Evolutionary conservation across 1,140 invertebrate species (phyloP).

Genomic region (Drosophila mayri): DNA sequence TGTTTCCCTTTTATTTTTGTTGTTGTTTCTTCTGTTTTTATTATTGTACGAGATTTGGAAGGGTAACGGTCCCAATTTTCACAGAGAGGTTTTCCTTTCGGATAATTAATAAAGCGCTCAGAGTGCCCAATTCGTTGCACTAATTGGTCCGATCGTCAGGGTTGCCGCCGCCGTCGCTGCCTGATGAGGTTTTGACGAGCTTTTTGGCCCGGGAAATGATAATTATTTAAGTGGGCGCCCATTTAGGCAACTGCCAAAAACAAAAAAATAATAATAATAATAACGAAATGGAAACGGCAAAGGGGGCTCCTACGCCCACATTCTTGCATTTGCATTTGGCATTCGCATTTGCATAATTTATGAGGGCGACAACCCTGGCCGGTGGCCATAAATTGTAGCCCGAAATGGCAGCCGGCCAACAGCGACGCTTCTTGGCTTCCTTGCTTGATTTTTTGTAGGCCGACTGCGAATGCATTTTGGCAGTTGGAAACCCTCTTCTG

Average conservation of each 20-base stretch:
- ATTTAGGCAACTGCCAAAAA: slow-evolving; percentile 65
- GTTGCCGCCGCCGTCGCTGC: slow-evolving; percentile 17
- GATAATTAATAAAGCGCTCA: slow-evolving; percentile 75
- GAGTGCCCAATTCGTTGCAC: slow-evolving; percentile 61
- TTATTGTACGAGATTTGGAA: slow-evolving; percentile 3
- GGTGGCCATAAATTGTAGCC: slow-evolving; percentile 59
- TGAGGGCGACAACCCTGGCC: slow-evolving; percentile 73
- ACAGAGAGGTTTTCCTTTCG: slow-evolving; percentile 60
- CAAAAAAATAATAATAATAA: no score
- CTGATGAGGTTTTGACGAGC: slow-evolving; percentile 79
- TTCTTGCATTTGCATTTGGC: slow-evolving; percentile 64
- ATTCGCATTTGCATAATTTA: slow-evolving; percentile 81
- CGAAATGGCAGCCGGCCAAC: slow-evolving; percentile 39
- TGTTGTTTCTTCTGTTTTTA: not conserved
- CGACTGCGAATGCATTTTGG: slow-evolving; percentile 54
- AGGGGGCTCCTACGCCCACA: not conserved
- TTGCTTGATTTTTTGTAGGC: slow-evolving; percentile 28
- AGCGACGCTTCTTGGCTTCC: not conserved
- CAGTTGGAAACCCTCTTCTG: not conserved
- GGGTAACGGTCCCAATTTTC: slow-evolving; percentile 54
- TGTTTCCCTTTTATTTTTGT: slow-evolving; percentile 8
- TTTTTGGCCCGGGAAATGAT: slow-evolving; percentile 72
- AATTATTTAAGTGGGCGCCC: slow-evolving; percentile 78
- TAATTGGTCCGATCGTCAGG: slow-evolving; percentile 75
- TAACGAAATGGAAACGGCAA: slow-evolving; percentile 30